Base-by-base conservation (phyloP, 1,140 invertebrate genomes). In the Aleiodes sp. region DNA sequence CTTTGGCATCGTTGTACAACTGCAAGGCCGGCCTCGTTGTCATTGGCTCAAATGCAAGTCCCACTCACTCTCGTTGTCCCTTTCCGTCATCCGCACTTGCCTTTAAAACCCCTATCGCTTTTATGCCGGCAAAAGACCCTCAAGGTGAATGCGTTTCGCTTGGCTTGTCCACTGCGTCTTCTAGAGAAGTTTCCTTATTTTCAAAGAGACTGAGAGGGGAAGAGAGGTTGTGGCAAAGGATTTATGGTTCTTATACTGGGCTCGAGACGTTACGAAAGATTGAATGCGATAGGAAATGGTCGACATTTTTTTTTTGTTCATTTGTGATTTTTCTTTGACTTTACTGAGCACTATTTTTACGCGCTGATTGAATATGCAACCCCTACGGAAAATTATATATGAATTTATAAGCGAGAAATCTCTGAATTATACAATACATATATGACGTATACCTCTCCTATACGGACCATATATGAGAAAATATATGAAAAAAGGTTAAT, bases 231-330 rank as follows among this genome's bases (percentile, higher is more conserved):
- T n/a, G n/a, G n/a, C n/a, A 52, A 24, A 33, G 29, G 56, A 19
- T 14, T 12, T 39, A 46, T 61, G 76, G 80, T 84, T 85, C 84
- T 85, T 85, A 82, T 79, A 75, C 75, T 72, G 75, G 76, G 84
- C 81, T 86, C 84, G 82, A 86, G 82, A 85, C 82, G 82, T 86
- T 86, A 81, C 79, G 77, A 76, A 76, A 86, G 84, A 85, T 85
- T 82, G 78, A 82, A 80, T 76, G 78, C 78, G 82, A 84, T 84
- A 83, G 56, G 68, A 64, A 35, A 59, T 60, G 39, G 33, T 39
- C 35, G n/a, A 39, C 14, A 39, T n/a, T 4, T 64, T 14, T 29
- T 14, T 64, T 43, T 24, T n/a, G n/a, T n/a, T n/a, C n/a, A n/a
- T n/a, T n/a, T n/a, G n/a, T n/a, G n/a, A n/a, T n/a, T n/a, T n/a